Conservation (phyloP, 2,797 vertebrate species). For the Chelon labrosus region DNA sequence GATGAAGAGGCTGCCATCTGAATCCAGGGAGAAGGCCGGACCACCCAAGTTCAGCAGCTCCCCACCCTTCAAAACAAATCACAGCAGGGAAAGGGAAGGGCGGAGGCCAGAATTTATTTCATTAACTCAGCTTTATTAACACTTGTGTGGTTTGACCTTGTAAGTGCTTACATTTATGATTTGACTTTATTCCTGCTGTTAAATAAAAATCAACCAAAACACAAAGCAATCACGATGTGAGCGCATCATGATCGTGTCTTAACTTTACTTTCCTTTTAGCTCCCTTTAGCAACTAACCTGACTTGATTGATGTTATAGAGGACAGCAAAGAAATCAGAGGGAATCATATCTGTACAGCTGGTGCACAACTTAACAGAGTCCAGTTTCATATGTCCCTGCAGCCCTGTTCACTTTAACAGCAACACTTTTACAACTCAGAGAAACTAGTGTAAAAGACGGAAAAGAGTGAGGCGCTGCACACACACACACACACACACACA, state of each 20-base stretch:
- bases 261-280: neutral
- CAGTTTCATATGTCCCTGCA: constrained; percentile 70
- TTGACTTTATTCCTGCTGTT: constrained; percentile 15
- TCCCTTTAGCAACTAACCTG: constrained; percentile 1
- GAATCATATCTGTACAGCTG: constrained; percentile 64
- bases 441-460: constrained; percentile 50
- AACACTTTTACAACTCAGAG: constrained; percentile 68
- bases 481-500: constrained; percentile 21
- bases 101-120: constrained; percentile 46
- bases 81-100: constrained; percentile 42
- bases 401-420: constrained; percentile 71
- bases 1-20: constrained; percentile 90
- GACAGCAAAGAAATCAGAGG: constrained; percentile 37
- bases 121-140: constrained; percentile 47
- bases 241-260: constrained; percentile 4
- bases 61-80: constrained; percentile 86
- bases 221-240: constrained; percentile 12
- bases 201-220: constrained; percentile 21
- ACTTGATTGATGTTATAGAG: constrained; percentile 37
- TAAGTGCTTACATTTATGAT: constrained; percentile 9
- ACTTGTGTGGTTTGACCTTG: neutral
- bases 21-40: constrained; percentile 84
- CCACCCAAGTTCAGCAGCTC: constrained; percentile 85
- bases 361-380: constrained; percentile 58
- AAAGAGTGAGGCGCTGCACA: constrained; percentile 34